Evolutionary conservation across 2,113 vertebrate species (phyloP).

Genomic region (Neotoma lepida): DNA sequence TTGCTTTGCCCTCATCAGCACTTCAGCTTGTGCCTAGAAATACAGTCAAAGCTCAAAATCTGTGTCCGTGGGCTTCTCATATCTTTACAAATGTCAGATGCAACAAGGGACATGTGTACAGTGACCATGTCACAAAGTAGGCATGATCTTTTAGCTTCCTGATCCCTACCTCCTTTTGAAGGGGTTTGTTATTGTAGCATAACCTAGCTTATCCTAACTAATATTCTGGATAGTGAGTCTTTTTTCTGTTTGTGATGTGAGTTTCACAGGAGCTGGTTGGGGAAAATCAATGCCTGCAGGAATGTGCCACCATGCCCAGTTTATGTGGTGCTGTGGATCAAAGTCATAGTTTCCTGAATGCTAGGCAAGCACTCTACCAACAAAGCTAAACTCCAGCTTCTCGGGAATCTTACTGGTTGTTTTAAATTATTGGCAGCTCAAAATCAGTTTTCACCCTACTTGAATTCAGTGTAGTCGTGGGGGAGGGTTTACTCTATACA

Average conservation of each 20-base stretch:
- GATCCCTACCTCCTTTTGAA: background rate
- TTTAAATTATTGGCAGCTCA: background rate
- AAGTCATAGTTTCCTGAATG: background rate
- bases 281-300: background rate
- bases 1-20: background rate
- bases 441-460: background rate
- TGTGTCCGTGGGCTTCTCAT: too few species aligned
- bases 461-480: background rate
- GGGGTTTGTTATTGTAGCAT: background rate
- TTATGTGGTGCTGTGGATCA: background rate
- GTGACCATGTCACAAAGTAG: background rate
- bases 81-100: too few species aligned
- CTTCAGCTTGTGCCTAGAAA: background rate
- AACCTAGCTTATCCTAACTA: background rate
- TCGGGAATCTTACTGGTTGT: background rate
- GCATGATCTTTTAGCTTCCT: background rate
- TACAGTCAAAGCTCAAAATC: background rate
- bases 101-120: background rate
- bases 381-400: background rate
- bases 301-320: background rate
- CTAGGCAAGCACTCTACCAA: background rate
- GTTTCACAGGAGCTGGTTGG: background rate
- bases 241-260: background rate
- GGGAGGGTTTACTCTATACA: background rate
- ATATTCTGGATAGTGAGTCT: background rate